Percentiles rank a stretch among this genome's conserved stretches.
Evolutionary conservation across 92 coral and sea anemone genomes (phyloP).

Genomic region (Zoanthus sansibaricus): DNA sequence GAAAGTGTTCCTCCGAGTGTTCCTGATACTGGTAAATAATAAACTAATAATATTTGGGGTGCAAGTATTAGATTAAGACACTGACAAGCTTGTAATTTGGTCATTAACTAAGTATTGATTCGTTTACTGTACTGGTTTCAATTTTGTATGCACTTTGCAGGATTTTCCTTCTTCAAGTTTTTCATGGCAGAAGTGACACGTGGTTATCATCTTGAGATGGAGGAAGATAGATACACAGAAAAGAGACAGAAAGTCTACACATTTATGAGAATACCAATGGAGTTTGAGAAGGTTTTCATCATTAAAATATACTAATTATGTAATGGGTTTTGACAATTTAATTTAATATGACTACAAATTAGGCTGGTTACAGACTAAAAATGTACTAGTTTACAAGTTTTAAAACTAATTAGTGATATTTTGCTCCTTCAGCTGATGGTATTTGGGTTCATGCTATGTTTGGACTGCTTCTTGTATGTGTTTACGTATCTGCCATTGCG

Average conservation of each 20-base stretch:
- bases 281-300: constrained; percentile 86
- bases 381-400: not conserved
- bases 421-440: constrained; percentile 83
- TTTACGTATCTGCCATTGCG: constrained; percentile 95
- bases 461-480: constrained; percentile 95
- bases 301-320: not conserved
- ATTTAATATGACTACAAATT: too few species aligned
- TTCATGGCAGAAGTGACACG: constrained; percentile 88
- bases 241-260: constrained; percentile 92
- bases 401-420: not conserved
- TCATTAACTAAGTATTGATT: too few species aligned
- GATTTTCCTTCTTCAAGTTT: constrained; percentile 80
- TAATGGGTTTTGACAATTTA: too few species aligned
- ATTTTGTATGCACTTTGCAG: constrained; percentile 40
- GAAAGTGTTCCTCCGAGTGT: too few species aligned
- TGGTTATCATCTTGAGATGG: constrained; percentile 89
- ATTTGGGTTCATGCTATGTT: constrained; percentile 97
- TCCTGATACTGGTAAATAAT: too few species aligned
- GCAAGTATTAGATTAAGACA: too few species aligned
- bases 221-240: constrained; percentile 91
- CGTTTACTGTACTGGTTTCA: too few species aligned
- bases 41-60: too few species aligned
- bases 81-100: too few species aligned
- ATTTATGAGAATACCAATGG: constrained; percentile 95
- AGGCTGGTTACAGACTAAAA: too few species aligned